Base-by-base conservation (phyloP, 2,888 invertebrate genomes). In the Argynnis bischoffii region DNA sequence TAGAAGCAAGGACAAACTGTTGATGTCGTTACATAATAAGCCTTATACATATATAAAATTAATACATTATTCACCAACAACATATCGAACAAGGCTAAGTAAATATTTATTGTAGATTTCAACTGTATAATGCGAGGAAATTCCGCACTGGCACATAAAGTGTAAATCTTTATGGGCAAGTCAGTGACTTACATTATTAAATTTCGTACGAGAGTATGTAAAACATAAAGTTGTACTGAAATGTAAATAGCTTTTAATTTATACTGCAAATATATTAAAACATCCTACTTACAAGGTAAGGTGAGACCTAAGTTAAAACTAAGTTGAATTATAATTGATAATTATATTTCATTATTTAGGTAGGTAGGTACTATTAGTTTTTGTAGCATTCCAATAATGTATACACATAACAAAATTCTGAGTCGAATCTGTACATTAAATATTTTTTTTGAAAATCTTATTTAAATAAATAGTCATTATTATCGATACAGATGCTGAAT, bases 131-230 rank as follows among this genome's bases (percentile, higher is more conserved):
- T 65, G 46, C 46, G 63, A 51, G 53, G 69, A 63, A 69, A 63
- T 63, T 59, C 26, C n/a, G 31, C 21, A 47, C 46, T 46, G 53
- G 26, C 64, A 47, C 64, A 59, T 59, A 64, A 68, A 59, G 68
- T 50, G 15, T 21, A 41, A 35, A 53, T 31, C 16, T 64, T 68
- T 68, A 68, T 46, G 57, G 50, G 18, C 57, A 31, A 41, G 56
- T 50, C 14, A 13, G 56, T 31, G 59, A 48, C 26, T 51, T 59
- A 53, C 48, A 57, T 64, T 59, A 67, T 63, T 67, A 47, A 54
- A 64, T 68, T 63, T 60, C 53, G 54, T 63, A 68, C 63, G 53
- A 59, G 57, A 47, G n/a, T 51, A 59, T 64, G 55, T 64, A 51
- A 55, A 68, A 64, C 64, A 46, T 31, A 54, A 57, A 67, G 47